Evolutionary conservation across 2,113 vertebrate species (phyloP).

Genomic region (Numenius arquata): DNA sequence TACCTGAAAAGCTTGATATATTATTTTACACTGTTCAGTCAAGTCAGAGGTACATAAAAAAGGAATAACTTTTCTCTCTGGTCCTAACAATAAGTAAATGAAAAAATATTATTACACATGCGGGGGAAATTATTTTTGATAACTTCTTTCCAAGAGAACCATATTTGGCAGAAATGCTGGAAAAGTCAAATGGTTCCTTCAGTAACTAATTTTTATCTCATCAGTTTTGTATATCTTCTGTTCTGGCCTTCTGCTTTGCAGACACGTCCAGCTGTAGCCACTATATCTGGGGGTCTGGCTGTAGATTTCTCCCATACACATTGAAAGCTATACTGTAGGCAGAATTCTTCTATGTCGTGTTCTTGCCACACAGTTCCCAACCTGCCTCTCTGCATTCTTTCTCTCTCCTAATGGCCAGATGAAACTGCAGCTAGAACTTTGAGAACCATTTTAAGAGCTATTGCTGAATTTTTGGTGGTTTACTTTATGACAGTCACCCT

Average conservation of each 20-base stretch:
- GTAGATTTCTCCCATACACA: background rate
- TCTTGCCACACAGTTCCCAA: background rate
- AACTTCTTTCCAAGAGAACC: background rate
- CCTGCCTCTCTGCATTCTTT: background rate
- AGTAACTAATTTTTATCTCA: background rate
- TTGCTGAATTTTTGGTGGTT: background rate
- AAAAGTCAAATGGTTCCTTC: background rate
- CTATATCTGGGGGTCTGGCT: background rate
- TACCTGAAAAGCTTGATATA: constrained; percentile 29
- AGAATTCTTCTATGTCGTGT: background rate
- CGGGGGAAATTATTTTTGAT: background rate
- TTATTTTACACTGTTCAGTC: constrained; percentile 51
- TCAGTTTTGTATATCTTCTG: background rate
- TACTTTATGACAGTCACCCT: background rate
- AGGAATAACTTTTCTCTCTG: constrained; percentile 16
- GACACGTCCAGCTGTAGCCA: background rate
- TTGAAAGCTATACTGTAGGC: background rate
- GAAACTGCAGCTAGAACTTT: background rate
- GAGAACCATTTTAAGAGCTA: background rate
- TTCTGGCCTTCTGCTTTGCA: background rate
- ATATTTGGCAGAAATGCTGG: background rate
- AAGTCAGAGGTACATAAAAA: constrained; percentile 45
- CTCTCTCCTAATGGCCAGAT: background rate
- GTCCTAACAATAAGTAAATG: constrained; percentile 33
- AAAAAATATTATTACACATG: background rate